A percentile compares a stretch with the other conserved stretches of the same genome.
Conservation (phyloP, 2,113 vertebrate genomes). For the Perccottus glenii region DNA sequence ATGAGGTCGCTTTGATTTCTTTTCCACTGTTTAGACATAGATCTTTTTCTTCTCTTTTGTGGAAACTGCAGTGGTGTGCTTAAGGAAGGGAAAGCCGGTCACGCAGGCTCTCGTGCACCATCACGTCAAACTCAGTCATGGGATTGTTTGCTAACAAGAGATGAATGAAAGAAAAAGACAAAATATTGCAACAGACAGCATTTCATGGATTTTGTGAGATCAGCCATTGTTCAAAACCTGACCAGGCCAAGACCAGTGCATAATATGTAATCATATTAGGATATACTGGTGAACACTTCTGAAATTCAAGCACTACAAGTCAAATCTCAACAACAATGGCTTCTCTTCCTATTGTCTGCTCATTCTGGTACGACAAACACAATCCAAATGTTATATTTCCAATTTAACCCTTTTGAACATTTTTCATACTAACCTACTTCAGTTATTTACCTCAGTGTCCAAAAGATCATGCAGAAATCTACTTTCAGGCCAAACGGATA, state of each 20-base stretch:
- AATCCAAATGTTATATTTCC: too few relatives aligned
- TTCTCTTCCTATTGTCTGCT: slow-evolving; percentile 92
- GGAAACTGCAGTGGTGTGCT: slow-evolving; percentile 34
- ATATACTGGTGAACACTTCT: too few relatives aligned
- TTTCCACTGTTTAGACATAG: slow-evolving; percentile 62
- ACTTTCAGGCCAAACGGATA: background rate
- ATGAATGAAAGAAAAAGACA: background rate
- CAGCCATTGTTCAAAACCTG: background rate
- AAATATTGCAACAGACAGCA: background rate
- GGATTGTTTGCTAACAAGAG: slow-evolving; percentile 1
- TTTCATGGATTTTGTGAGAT: background rate
- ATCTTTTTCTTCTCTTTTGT: slow-evolving; percentile 32
- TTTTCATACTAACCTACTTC: background rate
- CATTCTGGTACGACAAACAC: slow-evolving; percentile 88
- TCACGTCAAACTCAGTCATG: background rate
- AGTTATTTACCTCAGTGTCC: background rate
- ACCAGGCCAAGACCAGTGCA: background rate
- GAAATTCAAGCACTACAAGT: too few relatives aligned
- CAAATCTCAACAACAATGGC: slow-evolving; percentile 48
- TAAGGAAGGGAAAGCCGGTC: slow-evolving; percentile 3
- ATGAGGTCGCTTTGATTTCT: slow-evolving; percentile 49
- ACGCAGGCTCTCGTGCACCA: slow-evolving; percentile 10
- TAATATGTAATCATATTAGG: too few relatives aligned
- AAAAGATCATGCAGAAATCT: slow-evolving; percentile 5
- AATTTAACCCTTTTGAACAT: too few relatives aligned